Conservation (phyloP, 2,797 vertebrate genomes). For the Notolabrus celidotus region DNA sequence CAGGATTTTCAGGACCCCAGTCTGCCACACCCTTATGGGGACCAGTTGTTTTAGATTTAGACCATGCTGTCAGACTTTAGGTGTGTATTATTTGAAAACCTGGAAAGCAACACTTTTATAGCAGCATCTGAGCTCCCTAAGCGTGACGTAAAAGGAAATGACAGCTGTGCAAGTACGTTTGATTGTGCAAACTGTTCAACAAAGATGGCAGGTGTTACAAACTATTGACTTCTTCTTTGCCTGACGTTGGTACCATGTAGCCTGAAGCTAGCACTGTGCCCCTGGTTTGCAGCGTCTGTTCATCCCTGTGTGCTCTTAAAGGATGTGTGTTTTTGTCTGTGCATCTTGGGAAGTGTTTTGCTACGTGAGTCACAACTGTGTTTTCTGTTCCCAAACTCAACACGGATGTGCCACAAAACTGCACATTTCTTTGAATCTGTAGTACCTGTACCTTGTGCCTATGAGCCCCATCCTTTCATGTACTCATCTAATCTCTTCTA, state of each 20-base stretch:
- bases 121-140: background rate
- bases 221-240: slow-evolving; percentile 40
- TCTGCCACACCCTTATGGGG: too few relatives aligned
- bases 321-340: slow-evolving; percentile 47
- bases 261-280: slow-evolving; percentile 61
- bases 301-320: slow-evolving; percentile 52
- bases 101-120: too few relatives aligned
- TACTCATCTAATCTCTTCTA: slow-evolving; percentile 55
- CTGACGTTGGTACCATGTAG: slow-evolving; percentile 57
- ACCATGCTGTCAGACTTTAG: too few relatives aligned
- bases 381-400: slow-evolving; percentile 18
- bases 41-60: too few relatives aligned
- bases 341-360: slow-evolving; percentile 40
- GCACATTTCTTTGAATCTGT: slow-evolving; percentile 59
- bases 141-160: background rate
- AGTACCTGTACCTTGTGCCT: slow-evolving; percentile 68
- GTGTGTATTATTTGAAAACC: too few relatives aligned
- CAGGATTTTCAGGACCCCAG: too few relatives aligned
- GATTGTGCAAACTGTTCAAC: slow-evolving; percentile 34
- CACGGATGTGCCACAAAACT: slow-evolving; percentile 56
- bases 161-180: background rate
- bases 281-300: slow-evolving; percentile 40
- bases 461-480: slow-evolving; percentile 42
- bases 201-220: background rate
- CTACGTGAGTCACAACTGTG: slow-evolving; percentile 37